phyloP scores from a whole-genome alignment of 2,888 invertebrate genomes.

The Steinernema scapterisci region DNA sequence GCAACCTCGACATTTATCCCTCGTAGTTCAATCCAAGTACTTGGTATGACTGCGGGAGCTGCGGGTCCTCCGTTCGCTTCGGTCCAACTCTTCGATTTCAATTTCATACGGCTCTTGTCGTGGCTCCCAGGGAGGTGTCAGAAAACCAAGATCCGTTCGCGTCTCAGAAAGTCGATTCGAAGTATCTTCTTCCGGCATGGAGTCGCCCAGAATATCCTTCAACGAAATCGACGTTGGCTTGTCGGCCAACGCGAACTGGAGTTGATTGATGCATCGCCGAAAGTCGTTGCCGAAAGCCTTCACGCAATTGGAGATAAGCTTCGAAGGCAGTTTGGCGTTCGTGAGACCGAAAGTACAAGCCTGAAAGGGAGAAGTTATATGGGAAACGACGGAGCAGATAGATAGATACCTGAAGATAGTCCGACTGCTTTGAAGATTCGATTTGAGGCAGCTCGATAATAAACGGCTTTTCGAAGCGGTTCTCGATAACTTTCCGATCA shows the following conservation, averaged over 20 bases:
- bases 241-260: conserved; percentile 1
- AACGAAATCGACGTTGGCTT: background rate
- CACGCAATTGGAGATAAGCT: background rate
- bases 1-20: background rate
- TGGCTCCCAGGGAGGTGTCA: background rate
- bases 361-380: background rate
- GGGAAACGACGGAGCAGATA: background rate
- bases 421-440: background rate
- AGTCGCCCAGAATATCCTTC: background rate
- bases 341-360: background rate
- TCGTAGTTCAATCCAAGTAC: background rate
- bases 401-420: conserved; percentile 8
- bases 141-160: background rate
- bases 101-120: background rate
- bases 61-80: background rate
- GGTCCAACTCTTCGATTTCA: background rate
- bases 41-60: background rate
- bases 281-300: conserved; percentile 2
- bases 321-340: background rate
- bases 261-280: conserved; percentile 1
- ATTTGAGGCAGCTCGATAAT: background rate
- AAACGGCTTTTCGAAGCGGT: background rate
- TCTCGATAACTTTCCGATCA: background rate
- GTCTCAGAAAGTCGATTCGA: background rate
- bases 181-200: background rate